A percentile compares a stretch with the other conserved stretches of the same genome.
These are phyloP conservation scores for Porites evermanni DNA, from an alignment of 92 coral and sea anemone genomes.

Conservation along the genomic window DNA sequence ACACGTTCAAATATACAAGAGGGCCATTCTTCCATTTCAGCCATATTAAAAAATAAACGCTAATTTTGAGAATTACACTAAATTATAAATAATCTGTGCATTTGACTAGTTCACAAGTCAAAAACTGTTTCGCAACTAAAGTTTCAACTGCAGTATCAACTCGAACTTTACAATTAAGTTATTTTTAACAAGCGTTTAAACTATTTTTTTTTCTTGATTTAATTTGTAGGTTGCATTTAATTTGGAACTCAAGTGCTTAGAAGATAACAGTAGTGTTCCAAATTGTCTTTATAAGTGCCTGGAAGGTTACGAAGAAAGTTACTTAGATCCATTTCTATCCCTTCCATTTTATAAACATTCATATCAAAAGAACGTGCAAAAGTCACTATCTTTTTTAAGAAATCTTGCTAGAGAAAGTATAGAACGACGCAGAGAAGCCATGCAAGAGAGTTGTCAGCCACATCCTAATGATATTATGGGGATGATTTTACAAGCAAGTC, in stretches of 20 bases:
- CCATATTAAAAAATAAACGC: no score
- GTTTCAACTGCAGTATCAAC: no score
- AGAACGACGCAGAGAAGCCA: slow-evolving; percentile 1
- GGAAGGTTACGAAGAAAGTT: slow-evolving; percentile 30
- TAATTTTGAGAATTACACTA: no score
- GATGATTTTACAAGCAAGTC: slow-evolving; percentile 38
- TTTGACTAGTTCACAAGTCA: no score
- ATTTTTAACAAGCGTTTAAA: no score
- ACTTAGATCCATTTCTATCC: neutral
- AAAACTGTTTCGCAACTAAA: no score
- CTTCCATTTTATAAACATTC: slow-evolving; percentile 26
- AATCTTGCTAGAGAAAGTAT: slow-evolving; percentile 16
- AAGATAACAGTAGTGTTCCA: neutral
- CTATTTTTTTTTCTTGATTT: neutral
- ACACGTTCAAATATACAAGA: no score
- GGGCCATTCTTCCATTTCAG: no score
- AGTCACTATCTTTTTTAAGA: neutral
- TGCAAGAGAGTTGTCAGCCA: neutral
- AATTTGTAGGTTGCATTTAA: slow-evolving; percentile 20
- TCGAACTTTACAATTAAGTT: no score
- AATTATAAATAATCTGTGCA: no score
- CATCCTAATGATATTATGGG: slow-evolving; percentile 54
- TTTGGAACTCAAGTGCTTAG: slow-evolving; percentile 19
- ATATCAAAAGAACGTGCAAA: slow-evolving; percentile 1
- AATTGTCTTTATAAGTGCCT: slow-evolving; percentile 1